phyloP scores from a whole-genome alignment of 1,140 invertebrate genomes.

The Subanguina moxae region DNA sequence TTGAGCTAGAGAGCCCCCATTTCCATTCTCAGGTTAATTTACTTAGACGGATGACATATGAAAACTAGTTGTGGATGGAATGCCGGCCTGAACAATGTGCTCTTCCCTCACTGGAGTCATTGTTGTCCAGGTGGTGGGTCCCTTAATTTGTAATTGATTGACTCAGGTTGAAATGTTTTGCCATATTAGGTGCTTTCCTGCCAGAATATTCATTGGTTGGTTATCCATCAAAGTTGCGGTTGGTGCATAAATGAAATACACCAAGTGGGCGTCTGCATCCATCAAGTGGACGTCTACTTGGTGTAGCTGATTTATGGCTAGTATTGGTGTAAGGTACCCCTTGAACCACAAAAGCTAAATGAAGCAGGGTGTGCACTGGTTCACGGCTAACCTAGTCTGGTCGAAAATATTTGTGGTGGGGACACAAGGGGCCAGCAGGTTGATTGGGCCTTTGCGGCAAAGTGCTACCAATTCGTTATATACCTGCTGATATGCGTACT shows the following conservation, averaged over 20 bases:
- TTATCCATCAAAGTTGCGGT: too few species aligned
- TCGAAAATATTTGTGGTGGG: conserved; percentile 20
- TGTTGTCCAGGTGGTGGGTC: conserved; percentile 18
- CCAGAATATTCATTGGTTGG: neutral
- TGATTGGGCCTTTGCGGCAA: neutral
- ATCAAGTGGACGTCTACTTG: too few species aligned
- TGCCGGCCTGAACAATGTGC: neutral
- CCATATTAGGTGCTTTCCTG: neutral
- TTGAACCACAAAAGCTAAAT: conserved; percentile 5
- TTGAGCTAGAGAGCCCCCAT: neutral
- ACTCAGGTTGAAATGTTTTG: too few species aligned
- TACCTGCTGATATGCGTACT: conserved; percentile 28
- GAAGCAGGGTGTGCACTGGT: too few species aligned
- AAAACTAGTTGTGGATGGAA: conserved; percentile 1
- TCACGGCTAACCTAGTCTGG: too few species aligned
- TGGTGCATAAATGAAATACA: too few species aligned
- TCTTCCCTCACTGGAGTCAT: conserved; percentile 11
- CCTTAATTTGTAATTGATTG: conserved; percentile 16
- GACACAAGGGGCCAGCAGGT: neutral
- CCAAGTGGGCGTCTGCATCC: too few species aligned
- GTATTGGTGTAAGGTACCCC: too few species aligned
- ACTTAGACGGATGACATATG: conserved; percentile 25
- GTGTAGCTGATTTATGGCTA: too few species aligned
- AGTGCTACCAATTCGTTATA: neutral
- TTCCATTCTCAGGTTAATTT: neutral